These are phyloP conservation scores for Montipora cactus DNA, from an alignment of 64 coral and sea anemone genomes.

Conservation along the genomic window DNA sequence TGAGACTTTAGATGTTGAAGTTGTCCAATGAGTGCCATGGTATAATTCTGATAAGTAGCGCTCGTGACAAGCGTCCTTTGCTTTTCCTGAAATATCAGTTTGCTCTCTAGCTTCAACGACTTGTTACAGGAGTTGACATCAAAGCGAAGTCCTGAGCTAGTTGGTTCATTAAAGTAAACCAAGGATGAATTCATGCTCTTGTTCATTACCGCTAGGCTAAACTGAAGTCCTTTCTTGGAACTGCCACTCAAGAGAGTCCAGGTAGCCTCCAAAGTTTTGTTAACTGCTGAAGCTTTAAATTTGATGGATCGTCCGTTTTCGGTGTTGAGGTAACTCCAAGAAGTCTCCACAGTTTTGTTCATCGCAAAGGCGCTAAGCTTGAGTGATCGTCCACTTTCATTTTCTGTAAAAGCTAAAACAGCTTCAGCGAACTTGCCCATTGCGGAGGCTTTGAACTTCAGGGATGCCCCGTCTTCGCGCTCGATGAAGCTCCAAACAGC, in stretches of 20 bases:
- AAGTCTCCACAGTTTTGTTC: conserved; percentile 79
- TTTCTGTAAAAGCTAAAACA: conserved; percentile 43
- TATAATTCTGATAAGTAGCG: conserved; percentile 83
- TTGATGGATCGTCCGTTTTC: conserved; percentile 50
- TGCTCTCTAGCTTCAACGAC: conserved; percentile 64
- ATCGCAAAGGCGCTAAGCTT: conserved; percentile 70
- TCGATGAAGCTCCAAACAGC: conserved; percentile 29
- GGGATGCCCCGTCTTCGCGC: conserved; percentile 16
- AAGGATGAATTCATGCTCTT: conserved; percentile 70
- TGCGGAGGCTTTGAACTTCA: conserved; percentile 67
- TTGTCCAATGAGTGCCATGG: conserved; percentile 62
- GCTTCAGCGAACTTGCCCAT: conserved; percentile 62
- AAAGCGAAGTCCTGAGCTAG: conserved; percentile 58
- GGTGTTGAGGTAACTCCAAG: conserved; percentile 60
- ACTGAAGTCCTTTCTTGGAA: conserved; percentile 73
- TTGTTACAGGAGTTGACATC: conserved; percentile 77
- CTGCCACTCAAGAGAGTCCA: conserved; percentile 15
- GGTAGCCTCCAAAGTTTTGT: conserved; percentile 56
- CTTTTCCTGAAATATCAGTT: conserved; percentile 42
- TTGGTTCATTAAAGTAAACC: conserved; percentile 59
- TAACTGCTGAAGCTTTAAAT: conserved; percentile 69
- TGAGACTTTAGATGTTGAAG: conserved; percentile 35
- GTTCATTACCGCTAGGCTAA: conserved; percentile 76
- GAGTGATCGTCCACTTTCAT: conserved; percentile 40
- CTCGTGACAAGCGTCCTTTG: conserved; percentile 61